Percentiles rank a stretch among this genome's conserved stretches.
Evolutionary conservation across 2,797 vertebrate species (phyloP).

Genomic region (Rhinichthys osculus): DNA sequence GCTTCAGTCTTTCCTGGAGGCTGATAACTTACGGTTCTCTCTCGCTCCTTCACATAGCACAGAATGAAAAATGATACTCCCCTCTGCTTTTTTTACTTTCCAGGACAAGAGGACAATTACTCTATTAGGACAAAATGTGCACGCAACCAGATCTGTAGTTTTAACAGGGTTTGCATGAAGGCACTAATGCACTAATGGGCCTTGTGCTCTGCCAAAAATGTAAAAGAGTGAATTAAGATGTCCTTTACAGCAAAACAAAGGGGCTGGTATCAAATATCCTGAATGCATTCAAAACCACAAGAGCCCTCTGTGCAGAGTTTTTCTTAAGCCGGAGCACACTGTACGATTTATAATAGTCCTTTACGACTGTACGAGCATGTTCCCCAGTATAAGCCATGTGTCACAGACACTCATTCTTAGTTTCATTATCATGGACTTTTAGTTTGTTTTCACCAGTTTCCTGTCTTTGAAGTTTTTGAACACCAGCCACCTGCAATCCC

Average conservation of each 20-base stretch:
- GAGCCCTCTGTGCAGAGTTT: background rate
- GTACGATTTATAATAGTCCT: background rate
- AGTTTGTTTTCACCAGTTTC: too few relatives aligned
- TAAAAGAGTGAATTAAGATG: constrained; percentile 4
- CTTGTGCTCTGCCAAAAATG: constrained; percentile 22
- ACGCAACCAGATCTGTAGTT: constrained; percentile 20
- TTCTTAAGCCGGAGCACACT: background rate
- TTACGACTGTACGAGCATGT: background rate
- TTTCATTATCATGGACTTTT: too few relatives aligned
- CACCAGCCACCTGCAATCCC: too few relatives aligned
- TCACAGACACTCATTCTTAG: too few relatives aligned
- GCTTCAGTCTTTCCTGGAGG: constrained; percentile 1
- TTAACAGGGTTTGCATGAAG: constrained; percentile 8
- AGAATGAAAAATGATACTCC: constrained; percentile 29
- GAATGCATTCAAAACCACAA: constrained; percentile 13
- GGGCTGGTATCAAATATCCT: constrained; percentile 6
- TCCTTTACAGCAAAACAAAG: background rate
- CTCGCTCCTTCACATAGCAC: background rate
- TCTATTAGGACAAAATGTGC: constrained; percentile 42
- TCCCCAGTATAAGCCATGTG: background rate
- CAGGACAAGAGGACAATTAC: background rate
- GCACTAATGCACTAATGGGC: constrained; percentile 13
- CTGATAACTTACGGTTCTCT: background rate
- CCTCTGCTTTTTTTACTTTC: constrained; percentile 7
- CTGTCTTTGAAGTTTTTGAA: too few relatives aligned